phyloP scores from a whole-genome alignment of 2,113 vertebrate genomes.

The Archocentrus centrarchus region DNA sequence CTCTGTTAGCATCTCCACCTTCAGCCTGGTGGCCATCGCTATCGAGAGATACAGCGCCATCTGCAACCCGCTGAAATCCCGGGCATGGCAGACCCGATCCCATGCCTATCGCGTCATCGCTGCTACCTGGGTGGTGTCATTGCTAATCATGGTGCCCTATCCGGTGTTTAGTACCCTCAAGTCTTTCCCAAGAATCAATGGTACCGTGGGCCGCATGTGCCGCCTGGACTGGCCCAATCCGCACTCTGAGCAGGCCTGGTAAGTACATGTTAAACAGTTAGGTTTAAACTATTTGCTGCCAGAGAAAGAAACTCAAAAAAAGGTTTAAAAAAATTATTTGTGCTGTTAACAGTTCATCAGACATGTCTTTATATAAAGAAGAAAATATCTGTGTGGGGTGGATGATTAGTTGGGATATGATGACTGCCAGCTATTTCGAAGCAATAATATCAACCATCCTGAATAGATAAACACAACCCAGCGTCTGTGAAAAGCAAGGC shows the following conservation, averaged over 20 bases:
- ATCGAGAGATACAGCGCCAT: conserved; percentile 96
- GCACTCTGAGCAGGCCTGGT: conserved; percentile 88
- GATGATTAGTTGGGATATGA: neutral
- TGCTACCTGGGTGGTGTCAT: conserved; percentile 88
- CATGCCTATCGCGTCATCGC: conserved; percentile 92
- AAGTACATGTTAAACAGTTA: conserved; percentile 51
- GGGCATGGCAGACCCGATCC: conserved; percentile 93
- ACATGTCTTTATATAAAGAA: neutral
- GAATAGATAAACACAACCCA: neutral
- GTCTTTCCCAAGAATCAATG: conserved; percentile 72
- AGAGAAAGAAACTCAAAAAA: neutral
- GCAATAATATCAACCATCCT: neutral
- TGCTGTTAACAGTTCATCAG: neutral
- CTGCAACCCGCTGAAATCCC: conserved; percentile 93
- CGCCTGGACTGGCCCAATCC: conserved; percentile 85
- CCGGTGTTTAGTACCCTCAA: conserved; percentile 83
- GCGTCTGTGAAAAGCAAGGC: neutral
- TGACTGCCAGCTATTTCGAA: neutral
- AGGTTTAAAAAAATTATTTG: neutral
- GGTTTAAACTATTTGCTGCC: neutral
- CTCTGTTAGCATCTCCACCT: conserved; percentile 95
- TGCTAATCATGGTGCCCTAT: conserved; percentile 93
- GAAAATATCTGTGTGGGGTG: neutral
- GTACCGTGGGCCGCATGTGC: conserved; percentile 80
- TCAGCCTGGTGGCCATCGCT: conserved; percentile 96